Evolutionary conservation across 2,888 invertebrate species (phyloP).

Genomic region (Nephrotoma guestfalica): DNA sequence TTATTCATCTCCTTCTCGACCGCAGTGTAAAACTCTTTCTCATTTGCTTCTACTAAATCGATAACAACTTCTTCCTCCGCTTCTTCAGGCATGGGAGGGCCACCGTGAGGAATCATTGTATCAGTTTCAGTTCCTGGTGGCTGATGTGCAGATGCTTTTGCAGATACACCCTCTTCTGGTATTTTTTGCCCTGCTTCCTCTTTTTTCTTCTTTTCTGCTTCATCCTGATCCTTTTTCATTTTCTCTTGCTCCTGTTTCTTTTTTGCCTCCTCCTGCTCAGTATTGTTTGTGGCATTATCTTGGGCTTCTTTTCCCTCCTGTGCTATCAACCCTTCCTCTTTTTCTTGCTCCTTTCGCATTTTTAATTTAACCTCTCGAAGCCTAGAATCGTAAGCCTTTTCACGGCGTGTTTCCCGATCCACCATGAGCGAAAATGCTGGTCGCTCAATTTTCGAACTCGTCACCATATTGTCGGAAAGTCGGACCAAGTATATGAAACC

Average conservation of each 20-base stretch:
- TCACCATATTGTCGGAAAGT: conserved; percentile 54
- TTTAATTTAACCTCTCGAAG: conserved; percentile 65
- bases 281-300: neutral
- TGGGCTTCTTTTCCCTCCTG: neutral
- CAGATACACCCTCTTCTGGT: neutral
- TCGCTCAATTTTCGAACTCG: conserved; percentile 55
- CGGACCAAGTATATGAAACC: conserved; percentile 57
- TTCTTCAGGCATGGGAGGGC: neutral
- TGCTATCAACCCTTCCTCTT: neutral
- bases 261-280: neutral
- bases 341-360: neutral
- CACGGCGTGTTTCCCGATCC: conserved; percentile 72
- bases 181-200: neutral
- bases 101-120: neutral
- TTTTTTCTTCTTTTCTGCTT: neutral
- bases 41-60: neutral
- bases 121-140: neutral
- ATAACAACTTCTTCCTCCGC: neutral
- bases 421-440: conserved; percentile 58
- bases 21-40: neutral
- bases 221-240: neutral
- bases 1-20: neutral
- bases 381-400: conserved; percentile 79
- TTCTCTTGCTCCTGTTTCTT: neutral
- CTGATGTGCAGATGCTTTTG: neutral